Evolutionary conservation across 2,113 vertebrate species (phyloP), one percentile per base, ranked within the genome.

Genomic region (Microtus pennsylvanicus): DNA sequence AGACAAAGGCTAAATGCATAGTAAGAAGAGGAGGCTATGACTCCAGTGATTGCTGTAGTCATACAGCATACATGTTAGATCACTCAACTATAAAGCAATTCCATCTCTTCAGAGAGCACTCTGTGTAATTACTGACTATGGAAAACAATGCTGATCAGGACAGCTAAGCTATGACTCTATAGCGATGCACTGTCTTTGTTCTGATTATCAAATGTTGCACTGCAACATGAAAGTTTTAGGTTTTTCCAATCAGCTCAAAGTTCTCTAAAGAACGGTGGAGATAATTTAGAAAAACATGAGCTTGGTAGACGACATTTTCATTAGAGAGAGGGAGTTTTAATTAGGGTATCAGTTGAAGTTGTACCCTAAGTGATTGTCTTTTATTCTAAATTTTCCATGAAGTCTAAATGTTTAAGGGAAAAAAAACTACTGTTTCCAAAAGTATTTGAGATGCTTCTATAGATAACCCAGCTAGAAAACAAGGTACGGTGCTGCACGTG

Each of bases 401-500:
- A 45, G 28, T 80, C 65, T 80, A 96, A 88, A 83, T n/a, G 9
- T 78, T 75, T 83, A 88, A 90, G 72, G 74, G 42, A 42, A 42
- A 50, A 94, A 50, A 95, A 76, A 95, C 70, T 58, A 76, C 33
- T 47, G 82, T 96, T 92, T 94, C 61, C 24, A 11, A 77, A 94
- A 92, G 55, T 61, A 55, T 87, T 89, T 83, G 81, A 87, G 81
- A 78, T 83, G 10, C 17, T 78, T 89, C 93, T 70, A 10, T 45
- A 89, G 87, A 85, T 83, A 78, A 83, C n/a, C 52, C 22, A 87
- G 26, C 76, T 94, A 83, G 76, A 81, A 97, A 96, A 80, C 55
- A 76, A 72, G 45, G 12, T 30, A 24, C 1, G 4, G 78, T 38
- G 38, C 35, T 42, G 30, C 45, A 19, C 47, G 45, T 61, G 9